phyloP scores from a whole-genome alignment of 1,140 invertebrate species.

The Rhizoglyphus robini region DNA sequence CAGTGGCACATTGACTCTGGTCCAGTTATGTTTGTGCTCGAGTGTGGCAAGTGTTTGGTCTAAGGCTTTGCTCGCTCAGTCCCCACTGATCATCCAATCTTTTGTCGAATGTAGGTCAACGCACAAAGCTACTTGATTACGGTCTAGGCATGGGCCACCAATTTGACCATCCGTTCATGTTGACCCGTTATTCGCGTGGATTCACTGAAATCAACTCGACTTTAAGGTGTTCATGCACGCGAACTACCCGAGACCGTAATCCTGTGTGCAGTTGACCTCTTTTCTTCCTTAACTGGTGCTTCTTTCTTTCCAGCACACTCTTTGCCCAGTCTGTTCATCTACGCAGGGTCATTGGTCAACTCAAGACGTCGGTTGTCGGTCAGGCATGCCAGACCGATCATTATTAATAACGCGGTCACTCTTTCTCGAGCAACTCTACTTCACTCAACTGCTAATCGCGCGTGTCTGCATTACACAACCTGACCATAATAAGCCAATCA shows the following conservation, averaged over 20 bases:
- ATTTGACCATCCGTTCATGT: not conserved
- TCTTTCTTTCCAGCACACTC: not conserved
- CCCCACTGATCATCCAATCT: not conserved
- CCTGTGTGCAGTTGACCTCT: constrained; percentile 2
- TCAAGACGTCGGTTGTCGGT: constrained; percentile 3
- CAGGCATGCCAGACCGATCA: not conserved
- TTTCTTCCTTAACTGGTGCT: not conserved
- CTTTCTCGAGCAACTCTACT: too few species aligned
- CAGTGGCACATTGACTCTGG: not conserved
- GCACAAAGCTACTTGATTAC: not conserved
- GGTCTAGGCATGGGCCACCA: not conserved
- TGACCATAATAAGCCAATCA: not conserved
- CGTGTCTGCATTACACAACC: constrained; percentile 4
- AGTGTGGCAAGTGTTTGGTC: constrained; percentile 7
- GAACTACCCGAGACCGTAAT: not conserved
- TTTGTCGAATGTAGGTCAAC: constrained; percentile 7
- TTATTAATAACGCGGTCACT: not conserved
- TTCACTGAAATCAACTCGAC: not conserved
- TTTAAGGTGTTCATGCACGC: constrained; percentile 6
- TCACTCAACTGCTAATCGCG: too few species aligned
- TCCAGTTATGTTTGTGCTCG: not conserved
- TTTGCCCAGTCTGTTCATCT: not conserved
- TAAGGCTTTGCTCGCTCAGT: not conserved
- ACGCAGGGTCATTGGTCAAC: not conserved
- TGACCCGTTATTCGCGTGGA: constrained; percentile 11